Base-by-base conservation (phyloP, 2,113 vertebrate species). In the Sander lucioperca region DNA sequence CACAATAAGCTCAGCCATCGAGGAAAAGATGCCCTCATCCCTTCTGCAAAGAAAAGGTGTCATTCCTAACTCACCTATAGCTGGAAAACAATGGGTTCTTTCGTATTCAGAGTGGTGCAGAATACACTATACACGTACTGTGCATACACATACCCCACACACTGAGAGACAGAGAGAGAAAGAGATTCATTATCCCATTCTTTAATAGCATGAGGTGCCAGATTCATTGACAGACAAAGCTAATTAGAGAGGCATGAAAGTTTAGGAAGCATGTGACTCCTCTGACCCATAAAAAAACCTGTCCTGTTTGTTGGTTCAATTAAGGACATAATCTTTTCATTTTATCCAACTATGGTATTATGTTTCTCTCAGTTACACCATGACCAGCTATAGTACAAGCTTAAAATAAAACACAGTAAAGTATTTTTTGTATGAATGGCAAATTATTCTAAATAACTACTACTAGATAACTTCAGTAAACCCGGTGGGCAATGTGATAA, bases 1-100 rank as follows among this genome's bases (percentile, higher is more conserved):
- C 79, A 92, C 89, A 92, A 90, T 87, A 85, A 90, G 77, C 80
- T 87, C 88, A 90, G 91, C 92, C 91, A 90, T 86, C 27, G 27
- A 86, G 85, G 88, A 89, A 86, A 78, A 80, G 58, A 54, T 74
- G 48, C 21, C 14, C 76, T 56, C 45, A 57, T 72, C n/a, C 33
- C 12, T 9, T 62, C 6, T 4, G 39, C 36, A 27, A 89, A 74
- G 73, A 80, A 59, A 83, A 79, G 50, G n/a, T 72, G 47, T 23
- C 50, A 50, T 68, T 50, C 6, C 13, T 15, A 19, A 73, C 53
- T 51, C 27, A 19, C 8, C 19, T 62, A 43, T 33, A 51, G 64
- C 47, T 67, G 15, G 3, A 63, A 64, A 9, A 84, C 54, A 74
- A 74, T 23, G 18, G 25, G 45, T 80, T 65, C 10, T 43, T 79